These are phyloP conservation scores for Hetaerina americana DNA, from an alignment of 1,140 invertebrate genomes.

Conservation along the genomic window DNA sequence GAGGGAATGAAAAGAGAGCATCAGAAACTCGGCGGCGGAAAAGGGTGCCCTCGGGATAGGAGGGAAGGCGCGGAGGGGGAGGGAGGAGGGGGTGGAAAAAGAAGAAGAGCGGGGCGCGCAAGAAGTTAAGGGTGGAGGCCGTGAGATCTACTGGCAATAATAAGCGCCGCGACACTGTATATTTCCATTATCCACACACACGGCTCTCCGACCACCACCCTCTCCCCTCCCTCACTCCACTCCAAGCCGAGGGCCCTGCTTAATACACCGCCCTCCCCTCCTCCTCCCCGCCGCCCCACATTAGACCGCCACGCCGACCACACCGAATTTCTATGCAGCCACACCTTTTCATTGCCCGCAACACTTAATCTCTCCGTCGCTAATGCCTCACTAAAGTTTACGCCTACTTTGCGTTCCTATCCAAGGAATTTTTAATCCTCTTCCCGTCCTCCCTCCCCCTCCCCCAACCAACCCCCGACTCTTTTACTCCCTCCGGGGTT, in stretches of 20 bases:
- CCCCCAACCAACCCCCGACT: too few species aligned
- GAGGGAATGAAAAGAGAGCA: not conserved
- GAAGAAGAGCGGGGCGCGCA: not conserved
- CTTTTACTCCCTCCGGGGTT: too few species aligned
- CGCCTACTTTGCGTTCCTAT: not conserved
- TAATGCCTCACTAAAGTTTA: not conserved
- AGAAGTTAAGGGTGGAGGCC: not conserved
- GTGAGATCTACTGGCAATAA: not conserved
- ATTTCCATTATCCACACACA: not conserved
- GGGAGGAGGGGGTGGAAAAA: not conserved
- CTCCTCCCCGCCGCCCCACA: not conserved
- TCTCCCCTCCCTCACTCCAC: too few species aligned
- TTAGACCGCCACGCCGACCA: too few species aligned
- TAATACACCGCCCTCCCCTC: too few species aligned
- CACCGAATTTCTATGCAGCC: not conserved
- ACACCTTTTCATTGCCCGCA: not conserved
- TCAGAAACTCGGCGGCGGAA: too few species aligned
- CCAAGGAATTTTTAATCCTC: not conserved
- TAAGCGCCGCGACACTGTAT: not conserved
- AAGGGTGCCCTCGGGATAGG: too few species aligned
- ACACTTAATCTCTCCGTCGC: not conserved
- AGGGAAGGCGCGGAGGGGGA: too few species aligned
- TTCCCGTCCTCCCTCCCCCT: too few species aligned
- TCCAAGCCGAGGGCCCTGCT: too few species aligned
- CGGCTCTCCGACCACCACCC: too few species aligned